Evolutionary conservation across 2,797 vertebrate species (phyloP).

Genomic region (Helicolenus hilgendorfi): DNA sequence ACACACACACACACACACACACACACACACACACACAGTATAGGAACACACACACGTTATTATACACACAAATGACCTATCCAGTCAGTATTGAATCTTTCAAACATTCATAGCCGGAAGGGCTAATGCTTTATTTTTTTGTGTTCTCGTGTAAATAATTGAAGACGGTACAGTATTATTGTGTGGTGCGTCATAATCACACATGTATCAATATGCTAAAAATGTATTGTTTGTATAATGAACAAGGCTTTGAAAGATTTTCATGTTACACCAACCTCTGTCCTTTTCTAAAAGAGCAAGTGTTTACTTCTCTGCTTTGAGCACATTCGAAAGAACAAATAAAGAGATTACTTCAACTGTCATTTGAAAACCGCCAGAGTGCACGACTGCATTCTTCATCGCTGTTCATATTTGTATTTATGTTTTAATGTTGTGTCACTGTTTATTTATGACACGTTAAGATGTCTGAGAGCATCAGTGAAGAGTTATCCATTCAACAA

Average conservation of each 20-base stretch:
- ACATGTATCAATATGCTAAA: constrained; percentile 60
- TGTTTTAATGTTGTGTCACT: neutral
- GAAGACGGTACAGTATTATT: constrained; percentile 51
- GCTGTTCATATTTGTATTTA: neutral
- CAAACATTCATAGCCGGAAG: constrained; percentile 61
- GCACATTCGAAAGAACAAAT: constrained; percentile 82
- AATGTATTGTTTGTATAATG: constrained; percentile 71
- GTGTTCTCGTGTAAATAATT: constrained; percentile 75
- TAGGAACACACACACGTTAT: neutral
- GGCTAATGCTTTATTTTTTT: constrained; percentile 50
- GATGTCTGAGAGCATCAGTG: neutral
- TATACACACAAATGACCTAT: constrained; percentile 26
- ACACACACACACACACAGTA: neutral
- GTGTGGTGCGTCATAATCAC: constrained; percentile 76
- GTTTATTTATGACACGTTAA: constrained; percentile 1
- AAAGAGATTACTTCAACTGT: constrained; percentile 68
- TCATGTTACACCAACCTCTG: constrained; percentile 51
- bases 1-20: neutral
- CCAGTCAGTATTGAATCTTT: constrained; percentile 41
- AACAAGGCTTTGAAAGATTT: constrained; percentile 63
- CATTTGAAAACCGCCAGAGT: constrained; percentile 14
- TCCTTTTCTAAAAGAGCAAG: constrained; percentile 78
- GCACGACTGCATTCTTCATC: constrained; percentile 24
- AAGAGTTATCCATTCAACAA: neutral
- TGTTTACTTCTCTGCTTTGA: constrained; percentile 81